Evolutionary conservation across 1,140 invertebrate species (phyloP).

Genomic region (Lineus longissimus): DNA sequence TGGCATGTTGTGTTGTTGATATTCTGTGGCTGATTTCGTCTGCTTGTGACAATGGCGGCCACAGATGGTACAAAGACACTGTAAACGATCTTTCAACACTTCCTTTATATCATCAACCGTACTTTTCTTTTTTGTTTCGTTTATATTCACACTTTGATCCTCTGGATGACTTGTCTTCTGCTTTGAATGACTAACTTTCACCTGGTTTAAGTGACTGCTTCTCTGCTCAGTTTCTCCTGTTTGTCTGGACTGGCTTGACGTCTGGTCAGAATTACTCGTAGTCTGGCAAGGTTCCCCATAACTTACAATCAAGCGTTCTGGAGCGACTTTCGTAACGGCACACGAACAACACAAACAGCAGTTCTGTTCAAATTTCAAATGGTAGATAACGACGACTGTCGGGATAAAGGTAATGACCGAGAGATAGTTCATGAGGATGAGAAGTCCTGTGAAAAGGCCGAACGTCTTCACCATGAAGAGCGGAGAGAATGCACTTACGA

Average conservation of each 20-base stretch:
- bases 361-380: conserved; percentile 22
- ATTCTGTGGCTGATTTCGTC: neutral
- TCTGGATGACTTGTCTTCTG: neutral
- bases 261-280: neutral
- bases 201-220: neutral
- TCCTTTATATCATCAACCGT: neutral
- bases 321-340: neutral
- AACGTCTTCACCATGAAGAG: conserved; percentile 35
- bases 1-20: neutral
- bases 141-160: neutral
- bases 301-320: no score
- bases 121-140: neutral
- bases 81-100: neutral
- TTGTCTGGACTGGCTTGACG: neutral
- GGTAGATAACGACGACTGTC: conserved; percentile 37
- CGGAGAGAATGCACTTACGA: conserved; percentile 32
- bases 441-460: conserved; percentile 39
- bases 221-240: neutral
- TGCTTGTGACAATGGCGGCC: neutral
- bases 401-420: conserved; percentile 44
- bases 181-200: neutral
- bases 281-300: neutral
- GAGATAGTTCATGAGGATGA: conserved; percentile 41
- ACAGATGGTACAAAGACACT: no score
- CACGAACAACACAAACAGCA: neutral